Base-by-base conservation (phyloP, 1,140 invertebrate species). In the Tetranychus cinnabarinus region DNA sequence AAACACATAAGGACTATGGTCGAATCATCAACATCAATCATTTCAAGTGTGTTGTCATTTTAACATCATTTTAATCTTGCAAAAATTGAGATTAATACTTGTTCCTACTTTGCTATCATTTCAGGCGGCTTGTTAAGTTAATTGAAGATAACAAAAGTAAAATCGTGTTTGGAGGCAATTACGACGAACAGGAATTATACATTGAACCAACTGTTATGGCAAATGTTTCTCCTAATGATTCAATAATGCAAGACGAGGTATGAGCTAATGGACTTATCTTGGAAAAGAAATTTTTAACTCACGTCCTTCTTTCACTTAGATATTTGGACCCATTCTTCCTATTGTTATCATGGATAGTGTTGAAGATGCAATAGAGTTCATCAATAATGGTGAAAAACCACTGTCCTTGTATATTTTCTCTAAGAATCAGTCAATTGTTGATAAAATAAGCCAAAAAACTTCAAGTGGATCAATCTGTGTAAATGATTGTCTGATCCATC, bases 401-500 rank as follows among this genome's bases (percentile, higher is more conserved):
- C 60, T 69, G 33, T 56, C 66, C 0, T 46, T 68, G 13, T 70
- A 69, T 61, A 23, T 69, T 23, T 69, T 68, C 35, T 61, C 68
- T 1, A 61, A 58, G 15, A 63, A 67, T n/a, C 54, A 67, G 31
- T 42, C 50, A 5, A 33, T 68, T 15, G 33, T 67, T 13, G 77
- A 86, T 65, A 76, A 84, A 68, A 80, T 96, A 67, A 71, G 83
- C 61, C 75, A 79, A 62, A 78, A 83, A 68, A 92, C 88, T 39
- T 81, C 79, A 58, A 85, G 84, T 68, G 93, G 93, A 63, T 81
- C 82, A 64, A 76, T 88, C 65, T 82, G 81, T 70, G 77, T 90
- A 63, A 97, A 97, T 74, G 93, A 97, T 72, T 86, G 84, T 46
- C 74, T 97, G 61, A 83, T 96, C 78, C 88, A 92, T 72, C 83